Base-by-base conservation (phyloP, 1,140 invertebrate genomes). In the Geopemphigus sp. region DNA sequence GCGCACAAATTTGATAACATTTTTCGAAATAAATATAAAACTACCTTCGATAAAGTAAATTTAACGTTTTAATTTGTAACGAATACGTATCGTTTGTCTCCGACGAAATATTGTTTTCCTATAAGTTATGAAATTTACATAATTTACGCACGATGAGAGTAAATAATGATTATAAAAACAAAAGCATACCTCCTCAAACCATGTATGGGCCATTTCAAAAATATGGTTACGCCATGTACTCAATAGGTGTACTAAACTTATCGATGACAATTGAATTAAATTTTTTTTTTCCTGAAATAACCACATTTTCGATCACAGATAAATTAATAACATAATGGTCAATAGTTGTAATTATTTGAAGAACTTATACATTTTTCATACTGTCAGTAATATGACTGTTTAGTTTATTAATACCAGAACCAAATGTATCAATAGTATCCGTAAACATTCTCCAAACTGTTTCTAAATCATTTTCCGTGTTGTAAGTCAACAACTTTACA, bases 141-240 rank as follows among this genome's bases (percentile, higher is more conserved):
- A n/a, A n/a, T n/a, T n/a, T n/a, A n/a, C n/a, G n/a, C n/a, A n/a
- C n/a, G n/a, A n/a, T n/a, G n/a, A n/a, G n/a, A n/a, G n/a, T n/a
- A n/a, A n/a, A n/a, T n/a, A n/a, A n/a, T 24, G 47, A 17, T 26
- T 14, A 70, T 24, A 50, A 2, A 70, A 50, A 50, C 2, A 26
- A 70, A 17, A n/a, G n/a, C 50, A 17, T 76, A 76, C 73, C 19
- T 61, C 32, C 26, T 61, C 22, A 76, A 76, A 76, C 73, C 73
- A 76, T 17, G 24, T 0, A 0, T 78, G 5, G 1, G 63, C 61
- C 74, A 78, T 78, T 29, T 61, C 50, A 17, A 47, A 63, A 61
- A 78, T 78, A 47, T 78, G 39, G 10, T 45, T 5, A 5, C 57
- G 56, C 56, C 57, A 78, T 63, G 14, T 19, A 6, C 26, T 26